Evolutionary conservation across 1,140 invertebrate genomes (phyloP).

Genomic region (Agrilus planipennis): DNA sequence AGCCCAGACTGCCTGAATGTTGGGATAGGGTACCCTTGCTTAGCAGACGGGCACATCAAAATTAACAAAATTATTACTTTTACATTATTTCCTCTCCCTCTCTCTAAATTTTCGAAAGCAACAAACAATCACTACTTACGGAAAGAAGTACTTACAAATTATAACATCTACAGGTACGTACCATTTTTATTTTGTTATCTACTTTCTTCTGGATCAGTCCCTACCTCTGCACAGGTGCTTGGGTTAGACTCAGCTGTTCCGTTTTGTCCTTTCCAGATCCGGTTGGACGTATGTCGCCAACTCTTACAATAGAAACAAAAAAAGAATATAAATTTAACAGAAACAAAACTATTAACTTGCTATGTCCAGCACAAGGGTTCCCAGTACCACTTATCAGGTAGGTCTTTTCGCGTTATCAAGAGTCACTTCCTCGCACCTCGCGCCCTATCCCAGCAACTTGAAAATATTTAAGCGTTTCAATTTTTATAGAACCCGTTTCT

Average conservation of each 20-base stretch:
- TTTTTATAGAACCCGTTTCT: conserved; percentile 34
- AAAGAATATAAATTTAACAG: conserved; percentile 25
- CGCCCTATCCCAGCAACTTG: too few relatives aligned
- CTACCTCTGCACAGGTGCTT: too few relatives aligned
- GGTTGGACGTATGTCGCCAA: conserved; percentile 41
- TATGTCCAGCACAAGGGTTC: conserved; percentile 47
- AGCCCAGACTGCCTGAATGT: conserved; percentile 78
- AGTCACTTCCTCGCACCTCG: too few relatives aligned
- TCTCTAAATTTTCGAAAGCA: conserved; percentile 1
- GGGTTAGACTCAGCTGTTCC: too few relatives aligned
- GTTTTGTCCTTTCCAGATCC: conserved; percentile 27
- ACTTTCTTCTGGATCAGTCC: too few relatives aligned
- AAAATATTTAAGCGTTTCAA: neutral
- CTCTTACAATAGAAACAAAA: conserved; percentile 41
- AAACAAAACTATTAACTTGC: conserved; percentile 32
- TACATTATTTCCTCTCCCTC: neutral
- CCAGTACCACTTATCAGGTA: conserved; percentile 49
- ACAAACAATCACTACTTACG: too few relatives aligned
- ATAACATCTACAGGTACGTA: too few relatives aligned
- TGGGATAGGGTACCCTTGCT: conserved; percentile 93
- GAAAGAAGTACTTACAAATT: too few relatives aligned
- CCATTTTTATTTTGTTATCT: too few relatives aligned
- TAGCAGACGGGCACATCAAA: conserved; percentile 33
- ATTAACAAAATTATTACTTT: conserved; percentile 8
- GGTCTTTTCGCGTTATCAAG: conserved; percentile 9